Base-by-base conservation (phyloP, 1,140 invertebrate species). In the Pantala flavescens region DNA sequence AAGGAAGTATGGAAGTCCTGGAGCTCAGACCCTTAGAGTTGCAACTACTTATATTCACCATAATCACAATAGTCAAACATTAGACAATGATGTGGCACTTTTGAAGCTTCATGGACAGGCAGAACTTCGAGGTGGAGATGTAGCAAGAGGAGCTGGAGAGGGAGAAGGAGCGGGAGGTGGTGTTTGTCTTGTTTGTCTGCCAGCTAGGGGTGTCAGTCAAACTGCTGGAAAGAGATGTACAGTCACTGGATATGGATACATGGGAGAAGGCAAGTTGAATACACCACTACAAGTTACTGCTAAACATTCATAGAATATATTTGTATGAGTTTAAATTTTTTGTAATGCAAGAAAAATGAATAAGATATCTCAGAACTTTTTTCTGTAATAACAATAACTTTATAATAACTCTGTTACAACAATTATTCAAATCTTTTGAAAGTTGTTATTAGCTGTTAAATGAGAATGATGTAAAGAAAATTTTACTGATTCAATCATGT, bases 11-110 rank as follows among this genome's bases (percentile, higher is more conserved):
- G 93, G 92, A 19, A 94, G 91, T 77, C 91, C 92, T 0, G 92
- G 92, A 1, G 94, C 94, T 0, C 94, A 96, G 83, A 96, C 94
- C 0, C 84, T 95, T 19, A 84, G 92, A 23, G 93, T 97, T 7
- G 92, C 92, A 24, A 96, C 93, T 19, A 97, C 95, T 0, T 97
- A 97, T 81, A 97, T 97, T 71, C 96, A 98, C 81, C 95, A 97
- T 78, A 96, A 97, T 82, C 96, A 98, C 84, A 97, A 98, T 82
- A 95, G 93, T 76, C 94, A 97, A 82, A 98, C 96, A 0, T 84
- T 98, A 76, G 95, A 98, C 81, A 97, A 98, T 80, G 96, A 98
- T 80, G 97, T 98, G 77, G 97, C 96, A 0, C 81, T 98, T 12
- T 84, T 98, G 10, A 97, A 97, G 81, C 87, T 98, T 9, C 90